Evolutionary conservation across 2,888 invertebrate genomes (phyloP).

Genomic region (Schizotus pectinicornis): DNA sequence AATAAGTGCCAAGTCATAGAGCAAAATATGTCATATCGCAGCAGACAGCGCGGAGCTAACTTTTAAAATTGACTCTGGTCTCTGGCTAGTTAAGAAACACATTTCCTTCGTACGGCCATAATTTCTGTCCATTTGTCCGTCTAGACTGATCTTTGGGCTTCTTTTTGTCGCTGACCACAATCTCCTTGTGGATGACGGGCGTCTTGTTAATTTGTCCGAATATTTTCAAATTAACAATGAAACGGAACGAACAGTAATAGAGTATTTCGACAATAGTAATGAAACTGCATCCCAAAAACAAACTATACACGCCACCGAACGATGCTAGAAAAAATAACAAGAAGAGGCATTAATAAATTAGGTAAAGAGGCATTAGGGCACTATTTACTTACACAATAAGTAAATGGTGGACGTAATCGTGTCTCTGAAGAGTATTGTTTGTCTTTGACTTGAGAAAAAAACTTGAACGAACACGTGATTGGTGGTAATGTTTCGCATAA

Average conservation of each 20-base stretch:
- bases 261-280: constrained; percentile 55
- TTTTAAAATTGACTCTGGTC: background rate
- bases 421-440: constrained; percentile 46
- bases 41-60: background rate
- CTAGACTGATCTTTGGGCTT: constrained; percentile 1
- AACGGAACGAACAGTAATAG: constrained; percentile 51
- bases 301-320: constrained; percentile 57
- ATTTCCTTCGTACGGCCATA: constrained; percentile 12
- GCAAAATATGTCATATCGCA: background rate
- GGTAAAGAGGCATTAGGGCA: no score
- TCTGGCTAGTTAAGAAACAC: constrained; percentile 8
- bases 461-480: constrained; percentile 44
- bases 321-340: constrained; percentile 55
- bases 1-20: background rate
- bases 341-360: no score
- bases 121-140: background rate
- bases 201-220: constrained; percentile 25
- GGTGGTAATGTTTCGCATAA: constrained; percentile 34
- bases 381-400: constrained; percentile 48
- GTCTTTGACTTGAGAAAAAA: constrained; percentile 45
- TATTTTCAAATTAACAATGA: constrained; percentile 41
- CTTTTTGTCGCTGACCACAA: background rate
- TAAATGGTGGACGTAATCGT: constrained; percentile 51
- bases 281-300: constrained; percentile 58
- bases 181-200: no score